Evolutionary conservation across 2,888 invertebrate genomes (phyloP).

Genomic region (Orchesella flavescens): DNA sequence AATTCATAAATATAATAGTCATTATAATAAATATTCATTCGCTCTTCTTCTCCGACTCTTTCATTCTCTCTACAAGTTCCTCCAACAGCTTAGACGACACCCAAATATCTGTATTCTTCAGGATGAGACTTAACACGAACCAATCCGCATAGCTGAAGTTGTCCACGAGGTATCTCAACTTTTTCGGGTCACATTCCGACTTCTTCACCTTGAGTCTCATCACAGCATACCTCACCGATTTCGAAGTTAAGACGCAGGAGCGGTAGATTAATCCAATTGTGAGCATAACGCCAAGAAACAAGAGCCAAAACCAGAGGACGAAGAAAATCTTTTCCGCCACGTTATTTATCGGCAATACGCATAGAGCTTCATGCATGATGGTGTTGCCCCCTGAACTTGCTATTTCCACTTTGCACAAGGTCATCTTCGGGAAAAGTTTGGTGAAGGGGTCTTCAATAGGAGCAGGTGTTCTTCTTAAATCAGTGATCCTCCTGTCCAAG

Average conservation of each 20-base stretch:
- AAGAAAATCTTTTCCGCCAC: constrained; percentile 42
- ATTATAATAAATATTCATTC: background rate
- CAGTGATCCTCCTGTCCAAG: too few relatives aligned
- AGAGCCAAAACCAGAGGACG: constrained; percentile 45
- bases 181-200: background rate
- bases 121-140: constrained; percentile 39
- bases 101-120: constrained; percentile 22
- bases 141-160: constrained; percentile 25
- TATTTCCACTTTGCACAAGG: background rate
- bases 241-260: background rate
- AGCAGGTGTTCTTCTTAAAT: background rate
- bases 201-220: background rate
- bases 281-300: constrained; percentile 9
- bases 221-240: background rate
- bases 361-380: constrained; percentile 4
- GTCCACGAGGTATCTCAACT: constrained; percentile 16
- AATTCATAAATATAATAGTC: too few relatives aligned
- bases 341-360: constrained; percentile 39
- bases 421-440: constrained; percentile 32
- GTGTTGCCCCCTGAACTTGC: constrained; percentile 10
- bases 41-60: background rate
- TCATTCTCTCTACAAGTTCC: constrained; percentile 3
- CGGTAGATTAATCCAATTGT: constrained; percentile 35
- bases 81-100: background rate
- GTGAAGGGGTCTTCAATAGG: constrained; percentile 4